Percentiles rank a stretch among this genome's conserved stretches.
These are phyloP conservation scores for Limenitis camilla DNA, from an alignment of 2,888 invertebrate genomes.

Conservation along the genomic window DNA sequence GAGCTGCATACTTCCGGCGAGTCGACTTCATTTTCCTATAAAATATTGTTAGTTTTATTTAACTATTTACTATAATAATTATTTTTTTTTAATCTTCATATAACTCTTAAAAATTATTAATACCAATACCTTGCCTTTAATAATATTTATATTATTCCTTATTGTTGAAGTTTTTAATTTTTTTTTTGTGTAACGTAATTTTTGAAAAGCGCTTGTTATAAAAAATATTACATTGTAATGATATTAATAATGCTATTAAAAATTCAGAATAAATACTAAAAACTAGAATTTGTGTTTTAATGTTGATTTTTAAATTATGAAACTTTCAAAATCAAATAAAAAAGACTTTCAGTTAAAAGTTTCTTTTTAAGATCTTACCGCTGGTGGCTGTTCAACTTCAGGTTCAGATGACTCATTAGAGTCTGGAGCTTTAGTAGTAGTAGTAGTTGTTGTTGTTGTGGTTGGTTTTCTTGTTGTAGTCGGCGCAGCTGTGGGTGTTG, in stretches of 20 bases:
- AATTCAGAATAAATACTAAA: too few relatives aligned
- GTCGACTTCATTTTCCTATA: slow-evolving; percentile 63
- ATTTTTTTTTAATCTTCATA: not conserved
- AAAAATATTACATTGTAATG: too few relatives aligned
- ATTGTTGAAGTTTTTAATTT: too few relatives aligned
- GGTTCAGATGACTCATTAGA: slow-evolving; percentile 22
- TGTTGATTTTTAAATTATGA: too few relatives aligned
- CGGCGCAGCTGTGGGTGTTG: slow-evolving; percentile 35
- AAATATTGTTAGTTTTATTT: not conserved
- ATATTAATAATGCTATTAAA: too few relatives aligned
- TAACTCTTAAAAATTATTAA: too few relatives aligned
- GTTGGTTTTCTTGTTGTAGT: slow-evolving; percentile 30
- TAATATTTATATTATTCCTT: too few relatives aligned
- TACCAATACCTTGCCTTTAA: too few relatives aligned
- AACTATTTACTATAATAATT: not conserved
- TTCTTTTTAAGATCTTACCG: slow-evolving; percentile 15
- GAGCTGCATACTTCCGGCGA: slow-evolving; percentile 51
- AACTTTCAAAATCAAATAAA: not conserved
- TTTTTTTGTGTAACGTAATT: too few relatives aligned
- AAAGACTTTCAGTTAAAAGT: not conserved
- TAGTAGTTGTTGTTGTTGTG: slow-evolving; percentile 18
- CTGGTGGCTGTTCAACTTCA: slow-evolving; percentile 40
- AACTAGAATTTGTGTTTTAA: too few relatives aligned
- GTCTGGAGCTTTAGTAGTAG: slow-evolving; percentile 30
- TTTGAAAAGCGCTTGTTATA: too few relatives aligned